Evolutionary conservation across 2,113 vertebrate species (phyloP).

Genomic region (Tragelaphus scriptus): DNA sequence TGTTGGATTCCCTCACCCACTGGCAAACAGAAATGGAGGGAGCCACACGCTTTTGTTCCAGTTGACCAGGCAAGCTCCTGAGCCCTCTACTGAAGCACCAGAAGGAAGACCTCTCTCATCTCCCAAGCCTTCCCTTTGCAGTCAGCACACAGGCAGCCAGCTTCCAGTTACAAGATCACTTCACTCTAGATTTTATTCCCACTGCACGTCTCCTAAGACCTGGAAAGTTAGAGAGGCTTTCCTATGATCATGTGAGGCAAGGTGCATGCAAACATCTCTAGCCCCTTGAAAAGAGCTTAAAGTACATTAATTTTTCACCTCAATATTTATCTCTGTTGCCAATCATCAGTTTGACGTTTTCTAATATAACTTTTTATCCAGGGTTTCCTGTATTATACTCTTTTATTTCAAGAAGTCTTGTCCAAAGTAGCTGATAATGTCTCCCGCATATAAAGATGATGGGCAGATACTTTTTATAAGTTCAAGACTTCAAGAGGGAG

Average conservation of each 20-base stretch:
- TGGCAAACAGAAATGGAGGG: background rate
- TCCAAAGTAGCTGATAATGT: background rate
- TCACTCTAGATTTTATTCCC: background rate
- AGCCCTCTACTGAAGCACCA: background rate
- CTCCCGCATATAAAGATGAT: background rate
- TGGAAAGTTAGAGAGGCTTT: background rate
- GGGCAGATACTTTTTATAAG: background rate
- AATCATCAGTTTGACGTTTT: background rate
- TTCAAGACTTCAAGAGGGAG: background rate
- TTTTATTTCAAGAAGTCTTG: background rate
- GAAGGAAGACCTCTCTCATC: background rate
- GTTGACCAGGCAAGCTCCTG: background rate
- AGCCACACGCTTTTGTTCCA: background rate
- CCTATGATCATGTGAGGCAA: background rate
- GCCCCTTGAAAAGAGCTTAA: background rate
- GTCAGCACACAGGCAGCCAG: background rate
- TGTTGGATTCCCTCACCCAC: background rate
- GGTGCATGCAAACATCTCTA: background rate
- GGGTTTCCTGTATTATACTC: background rate
- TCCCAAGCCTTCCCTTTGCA: background rate
- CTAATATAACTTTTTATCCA: background rate
- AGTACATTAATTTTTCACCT: background rate
- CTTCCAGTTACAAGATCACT: background rate
- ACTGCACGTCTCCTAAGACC: background rate
- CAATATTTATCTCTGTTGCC: background rate